phyloP scores from a whole-genome alignment of 2,888 invertebrate species.

The Zonitis immaculata region DNA sequence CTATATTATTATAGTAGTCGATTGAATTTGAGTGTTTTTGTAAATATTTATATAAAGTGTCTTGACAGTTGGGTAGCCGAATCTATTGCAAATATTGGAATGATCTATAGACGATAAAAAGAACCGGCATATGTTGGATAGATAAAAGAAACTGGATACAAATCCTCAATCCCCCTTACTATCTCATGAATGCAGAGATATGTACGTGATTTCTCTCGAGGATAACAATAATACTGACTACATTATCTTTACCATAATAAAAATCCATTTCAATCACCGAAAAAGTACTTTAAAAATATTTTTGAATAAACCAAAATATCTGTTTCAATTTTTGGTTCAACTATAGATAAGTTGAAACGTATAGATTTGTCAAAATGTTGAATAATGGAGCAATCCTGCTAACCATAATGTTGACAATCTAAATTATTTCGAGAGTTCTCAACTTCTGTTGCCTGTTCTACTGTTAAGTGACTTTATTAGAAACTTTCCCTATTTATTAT shows the following conservation, averaged over 20 bases:
- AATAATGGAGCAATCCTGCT: no score
- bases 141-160: slow-evolving; percentile 23
- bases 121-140: slow-evolving; percentile 24
- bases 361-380: not conserved
- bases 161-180: slow-evolving; percentile 8
- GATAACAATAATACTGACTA: slow-evolving; percentile 31
- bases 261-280: slow-evolving; percentile 23
- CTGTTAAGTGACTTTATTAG: not conserved
- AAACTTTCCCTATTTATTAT: not conserved
- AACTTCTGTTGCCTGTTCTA: not conserved
- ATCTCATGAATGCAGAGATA: slow-evolving; percentile 25
- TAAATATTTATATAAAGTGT: not conserved
- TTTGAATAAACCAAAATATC: no score
- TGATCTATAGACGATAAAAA: slow-evolving; percentile 15
- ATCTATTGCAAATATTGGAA: not conserved
- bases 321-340: no score
- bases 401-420: not conserved
- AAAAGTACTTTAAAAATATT: no score
- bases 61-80: not conserved
- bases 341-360: no score
- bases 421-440: not conserved
- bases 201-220: slow-evolving; percentile 32
- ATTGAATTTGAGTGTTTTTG: not conserved
- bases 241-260: slow-evolving; percentile 20
- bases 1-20: no score